Evolutionary conservation across 2,888 invertebrate genomes (phyloP).

Genomic region (Leptopilina syphax): DNA sequence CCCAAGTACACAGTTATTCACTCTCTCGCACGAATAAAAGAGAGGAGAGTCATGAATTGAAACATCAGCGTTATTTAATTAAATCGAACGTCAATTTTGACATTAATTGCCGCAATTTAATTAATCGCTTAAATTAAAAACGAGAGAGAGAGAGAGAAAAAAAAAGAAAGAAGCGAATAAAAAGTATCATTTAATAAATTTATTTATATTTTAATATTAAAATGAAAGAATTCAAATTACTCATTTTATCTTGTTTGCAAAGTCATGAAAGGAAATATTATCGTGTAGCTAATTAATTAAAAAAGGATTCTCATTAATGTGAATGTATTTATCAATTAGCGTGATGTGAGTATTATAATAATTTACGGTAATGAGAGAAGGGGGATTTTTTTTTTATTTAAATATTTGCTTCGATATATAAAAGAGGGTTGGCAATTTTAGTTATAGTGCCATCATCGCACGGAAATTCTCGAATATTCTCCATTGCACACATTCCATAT

Average conservation of each 20-base stretch:
- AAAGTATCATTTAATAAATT: slow-evolving; percentile 7
- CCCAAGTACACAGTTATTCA: slow-evolving; percentile 28
- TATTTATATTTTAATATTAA: background rate
- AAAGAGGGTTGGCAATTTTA: background rate
- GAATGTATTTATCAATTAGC: slow-evolving; percentile 21
- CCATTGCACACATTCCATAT: slow-evolving; percentile 52
- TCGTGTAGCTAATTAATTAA: slow-evolving; percentile 24
- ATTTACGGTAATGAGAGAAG: background rate
- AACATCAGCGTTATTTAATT: slow-evolving; percentile 22
- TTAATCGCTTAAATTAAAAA: background rate
- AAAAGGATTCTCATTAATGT: slow-evolving; percentile 15
- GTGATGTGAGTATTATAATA: background rate
- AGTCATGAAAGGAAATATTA: background rate
- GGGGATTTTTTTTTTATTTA: slow-evolving; percentile 11
- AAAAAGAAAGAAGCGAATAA: background rate
- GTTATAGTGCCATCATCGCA: slow-evolving; percentile 15
- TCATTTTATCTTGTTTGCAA: background rate
- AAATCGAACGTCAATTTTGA: slow-evolving; percentile 10
- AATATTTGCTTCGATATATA: background rate
- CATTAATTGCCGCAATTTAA: slow-evolving; percentile 2
- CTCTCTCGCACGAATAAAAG: background rate
- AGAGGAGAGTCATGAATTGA: slow-evolving; percentile 11
- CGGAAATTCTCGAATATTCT: slow-evolving; percentile 13
- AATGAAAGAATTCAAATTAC: background rate
- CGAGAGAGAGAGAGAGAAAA: no score